Evolutionary conservation across 2,888 invertebrate genomes (phyloP).

Genomic region (Lamproptera curius): DNA sequence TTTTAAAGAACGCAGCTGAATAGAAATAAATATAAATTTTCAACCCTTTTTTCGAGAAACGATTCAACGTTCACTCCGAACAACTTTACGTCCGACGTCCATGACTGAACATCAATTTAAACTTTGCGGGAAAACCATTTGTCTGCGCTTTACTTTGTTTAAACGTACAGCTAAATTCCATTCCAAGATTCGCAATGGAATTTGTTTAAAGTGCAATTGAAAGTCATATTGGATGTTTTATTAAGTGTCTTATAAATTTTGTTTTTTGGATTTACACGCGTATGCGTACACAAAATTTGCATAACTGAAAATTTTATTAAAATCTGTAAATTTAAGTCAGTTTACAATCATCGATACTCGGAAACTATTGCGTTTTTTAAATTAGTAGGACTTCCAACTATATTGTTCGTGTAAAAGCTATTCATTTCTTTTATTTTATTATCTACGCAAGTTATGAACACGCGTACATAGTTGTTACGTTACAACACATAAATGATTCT

Average conservation of each 20-base stretch:
- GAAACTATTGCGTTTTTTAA: no score
- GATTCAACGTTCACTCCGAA: background rate
- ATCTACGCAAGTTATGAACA: no score
- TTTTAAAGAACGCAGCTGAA: no score
- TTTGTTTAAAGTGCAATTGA: background rate
- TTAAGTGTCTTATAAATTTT: background rate
- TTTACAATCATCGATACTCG: no score
- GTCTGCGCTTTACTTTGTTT: background rate
- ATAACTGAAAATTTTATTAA: background rate
- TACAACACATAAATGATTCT: no score
- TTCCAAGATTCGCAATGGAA: background rate
- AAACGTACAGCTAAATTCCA: conserved; percentile 1
- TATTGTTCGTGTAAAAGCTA: no score
- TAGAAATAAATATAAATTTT: background rate
- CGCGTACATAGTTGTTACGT: no score
- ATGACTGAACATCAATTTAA: conserved; percentile 16
- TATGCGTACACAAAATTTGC: background rate
- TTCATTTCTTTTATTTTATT: no score
- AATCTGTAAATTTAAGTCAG: background rate
- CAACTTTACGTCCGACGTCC: background rate
- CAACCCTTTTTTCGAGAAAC: background rate
- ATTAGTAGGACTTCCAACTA: no score
- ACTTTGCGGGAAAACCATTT: conserved; percentile 7
- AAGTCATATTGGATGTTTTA: background rate
- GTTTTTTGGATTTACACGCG: background rate